phyloP scores from a whole-genome alignment of 2,888 invertebrate genomes.

The Trisateles emortualis region DNA sequence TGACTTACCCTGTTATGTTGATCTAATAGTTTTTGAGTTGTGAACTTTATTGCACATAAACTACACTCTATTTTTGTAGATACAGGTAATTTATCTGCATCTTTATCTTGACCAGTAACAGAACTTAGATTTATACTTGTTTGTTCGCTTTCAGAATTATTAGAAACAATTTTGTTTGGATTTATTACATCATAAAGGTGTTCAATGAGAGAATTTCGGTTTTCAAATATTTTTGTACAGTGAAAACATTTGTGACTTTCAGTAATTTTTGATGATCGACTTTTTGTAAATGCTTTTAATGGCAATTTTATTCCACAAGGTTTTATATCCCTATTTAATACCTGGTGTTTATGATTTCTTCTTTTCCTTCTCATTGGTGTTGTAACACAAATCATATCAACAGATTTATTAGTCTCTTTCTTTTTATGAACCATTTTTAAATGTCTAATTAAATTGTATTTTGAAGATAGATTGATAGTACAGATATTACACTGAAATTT shows the following conservation, averaged over 20 bases:
- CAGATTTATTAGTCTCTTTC: neutral
- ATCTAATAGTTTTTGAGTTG: constrained; percentile 10
- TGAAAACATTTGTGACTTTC: constrained; percentile 61
- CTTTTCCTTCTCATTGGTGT: constrained; percentile 5
- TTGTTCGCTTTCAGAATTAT: neutral
- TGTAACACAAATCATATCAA: neutral
- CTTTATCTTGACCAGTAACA: neutral
- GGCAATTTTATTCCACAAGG: constrained; percentile 1
- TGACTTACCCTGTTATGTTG: constrained; percentile 8
- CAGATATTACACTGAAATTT: constrained; percentile 52
- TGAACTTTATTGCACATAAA: neutral
- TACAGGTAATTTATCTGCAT: neutral
- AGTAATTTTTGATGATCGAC: constrained; percentile 1
- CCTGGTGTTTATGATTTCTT: neutral
- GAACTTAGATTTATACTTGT: neutral
- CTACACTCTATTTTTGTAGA: neutral
- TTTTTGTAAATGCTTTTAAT: constrained; percentile 12
- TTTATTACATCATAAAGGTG: constrained; percentile 69
- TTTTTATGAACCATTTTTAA: constrained; percentile 43
- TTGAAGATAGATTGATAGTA: constrained; percentile 32
- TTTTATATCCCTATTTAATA: neutral
- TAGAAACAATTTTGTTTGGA: constrained; percentile 36
- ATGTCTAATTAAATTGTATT: constrained; percentile 49
- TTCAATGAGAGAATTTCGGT: constrained; percentile 63
- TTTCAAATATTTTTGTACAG: constrained; percentile 62